Evolutionary conservation across 37 sponge, comb jelly and placozoan genomes (phyloP), one percentile per base, ranked within the genome.

Genomic region (Aphrocallistes beatrix): DNA sequence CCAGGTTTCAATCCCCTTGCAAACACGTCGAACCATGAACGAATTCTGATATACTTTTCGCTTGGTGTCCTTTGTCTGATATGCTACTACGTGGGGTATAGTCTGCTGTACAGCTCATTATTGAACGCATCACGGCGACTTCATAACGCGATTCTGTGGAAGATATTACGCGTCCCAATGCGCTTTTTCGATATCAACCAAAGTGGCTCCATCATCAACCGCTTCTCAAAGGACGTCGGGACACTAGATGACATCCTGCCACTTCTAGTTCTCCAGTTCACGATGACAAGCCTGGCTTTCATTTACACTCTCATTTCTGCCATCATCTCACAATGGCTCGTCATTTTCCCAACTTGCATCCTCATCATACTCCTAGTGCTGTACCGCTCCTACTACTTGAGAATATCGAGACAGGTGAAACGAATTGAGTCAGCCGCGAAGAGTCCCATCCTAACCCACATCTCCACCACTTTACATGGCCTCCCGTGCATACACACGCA

Each of bases 401-500:
- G 75, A 60, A 25, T 32, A 25, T 60, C 75, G 10, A 3, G 32
- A 25, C 75, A 60, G 34, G 75, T 60, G 75, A 60, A 32, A 28
- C 28, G 28, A 3, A 60, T 60, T 60, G 75, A 60, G n/a, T 60
- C 75, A 19, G 75, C 75, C 8, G 75, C 75, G 3, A 60, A 60
- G 34, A 60, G 75, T 60, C 75, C 75, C 34, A 60, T 60, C 34
- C n/a, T 60, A 19, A 60, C 32, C 75, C 75, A 60, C 3, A 3
- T 60, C 8, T 28, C 34, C 25, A 60, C 75, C 25, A 60, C 75
- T 13, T 28, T 60, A 28, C 25, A 60, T 60, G 75, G 75, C 3
- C 75, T 60, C n/a, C 75, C 75, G 10, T 60, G 75, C 21, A 60
- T 60, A 60, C 75, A 60, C n/a, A 60, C 75, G 28, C 75, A 25